Base-by-base conservation (phyloP, 23 tunicate genomes). In the Trididemnum miniatum region DNA sequence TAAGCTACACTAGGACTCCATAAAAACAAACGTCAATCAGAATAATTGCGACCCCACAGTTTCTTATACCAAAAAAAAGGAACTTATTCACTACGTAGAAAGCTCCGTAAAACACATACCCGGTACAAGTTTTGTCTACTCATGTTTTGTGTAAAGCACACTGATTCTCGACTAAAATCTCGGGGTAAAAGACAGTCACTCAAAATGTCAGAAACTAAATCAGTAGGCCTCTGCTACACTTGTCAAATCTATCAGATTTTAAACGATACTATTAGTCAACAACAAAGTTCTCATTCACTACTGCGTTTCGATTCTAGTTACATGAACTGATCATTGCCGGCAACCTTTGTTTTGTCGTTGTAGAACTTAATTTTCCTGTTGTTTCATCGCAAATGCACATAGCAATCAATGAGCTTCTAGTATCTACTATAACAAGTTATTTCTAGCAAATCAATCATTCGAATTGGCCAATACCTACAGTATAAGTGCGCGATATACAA, bases 201-300 rank as follows among this genome's bases (percentile, higher is more conserved):
- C 67, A 62, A 62, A 62, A 62, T 26, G 26, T n/a, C 67, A 62
- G 67, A 62, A 62, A 62, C 67, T n/a, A 62, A 62, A 62, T 62
- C 67, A 62, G 67, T 62, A 12, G 26, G 67, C 67, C n/a, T 12
- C 67, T n/a, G 67, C 67, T 20, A 12, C 26, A 62, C 67, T 62
- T 62, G n/a, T 24, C 67, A 24, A 62, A 62, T 62, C 67, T 62
- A 62, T 62, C 67, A 62, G 67, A 62, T 62, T 24, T 62, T 62
- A 20, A 62, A 62, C n/a, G n/a, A 62, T 62, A 62, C 67, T 62
- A 62, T 26, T 62, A 62, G 67, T 62, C 67, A 62, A 62, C 67
- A 12, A 26, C 67, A 62, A 62, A 62, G 67, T n/a, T 62, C 26
- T 62, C 67, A 62, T 62, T 62, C 67, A 62, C 67, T 62, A 62